phyloP scores from a whole-genome alignment of 2,797 vertebrate genomes.

The Xiphophorus birchmanni region DNA sequence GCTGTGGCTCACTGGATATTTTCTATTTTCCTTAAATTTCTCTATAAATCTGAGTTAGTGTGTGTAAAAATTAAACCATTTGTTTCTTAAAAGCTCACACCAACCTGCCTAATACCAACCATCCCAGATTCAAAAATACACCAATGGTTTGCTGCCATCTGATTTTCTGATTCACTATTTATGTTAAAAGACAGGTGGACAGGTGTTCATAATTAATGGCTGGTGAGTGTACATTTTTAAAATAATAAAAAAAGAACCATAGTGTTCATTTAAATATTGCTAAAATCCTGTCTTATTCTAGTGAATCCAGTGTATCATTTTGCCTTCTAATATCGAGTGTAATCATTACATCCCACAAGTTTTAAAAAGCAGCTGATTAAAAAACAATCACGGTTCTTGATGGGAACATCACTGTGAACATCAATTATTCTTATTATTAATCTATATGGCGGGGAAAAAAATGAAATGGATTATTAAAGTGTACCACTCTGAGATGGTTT shows the following conservation, averaged over 20 bases:
- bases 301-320: not conserved
- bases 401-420: slow-evolving; percentile 15
- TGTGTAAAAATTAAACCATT: not conserved
- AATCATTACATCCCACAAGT: not conserved
- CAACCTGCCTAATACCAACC: not conserved
- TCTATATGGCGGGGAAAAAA: slow-evolving; percentile 35
- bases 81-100: not conserved
- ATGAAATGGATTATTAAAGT: slow-evolving; percentile 58
- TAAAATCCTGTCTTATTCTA: not conserved
- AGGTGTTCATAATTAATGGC: not conserved
- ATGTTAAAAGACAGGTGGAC: not conserved
- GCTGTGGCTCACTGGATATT: not conserved
- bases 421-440: slow-evolving; percentile 18
- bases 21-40: not conserved
- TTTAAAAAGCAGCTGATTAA: not conserved
- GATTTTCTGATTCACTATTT: not conserved
- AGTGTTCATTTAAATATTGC: not conserved
- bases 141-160: not conserved
- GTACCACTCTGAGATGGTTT: slow-evolving; percentile 50
- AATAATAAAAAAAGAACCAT: not conserved
- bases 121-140: not conserved
- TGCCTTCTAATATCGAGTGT: not conserved
- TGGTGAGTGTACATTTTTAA: not conserved
- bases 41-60: not conserved
- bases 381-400: not conserved